Percentiles rank a stretch among this genome's conserved stretches.
These are phyloP conservation scores for Cyprinodon diabolis DNA, from an alignment of 2,797 vertebrate genomes.

Conservation along the genomic window DNA sequence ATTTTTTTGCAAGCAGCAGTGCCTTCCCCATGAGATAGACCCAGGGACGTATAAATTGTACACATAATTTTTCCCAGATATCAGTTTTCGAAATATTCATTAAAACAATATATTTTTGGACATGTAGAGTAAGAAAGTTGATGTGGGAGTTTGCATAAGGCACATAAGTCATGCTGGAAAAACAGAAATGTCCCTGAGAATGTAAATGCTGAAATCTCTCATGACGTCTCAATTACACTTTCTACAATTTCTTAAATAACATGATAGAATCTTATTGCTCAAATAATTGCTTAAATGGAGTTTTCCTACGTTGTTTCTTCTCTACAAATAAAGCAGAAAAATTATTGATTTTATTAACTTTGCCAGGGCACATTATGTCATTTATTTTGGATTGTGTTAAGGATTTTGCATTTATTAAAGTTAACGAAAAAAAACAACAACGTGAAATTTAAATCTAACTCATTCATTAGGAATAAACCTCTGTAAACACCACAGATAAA, in stretches of 20 bases:
- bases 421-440: not conserved
- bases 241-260: not conserved
- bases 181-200: not conserved
- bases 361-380: not conserved
- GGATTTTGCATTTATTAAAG: not conserved
- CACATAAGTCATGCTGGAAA: slow-evolving; percentile 2
- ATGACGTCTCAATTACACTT: not conserved
- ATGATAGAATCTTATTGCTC: not conserved
- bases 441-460: not conserved
- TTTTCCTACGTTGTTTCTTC: not conserved
- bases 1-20: slow-evolving; percentile 27
- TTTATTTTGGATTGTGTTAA: not conserved
- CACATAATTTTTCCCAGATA: slow-evolving; percentile 20
- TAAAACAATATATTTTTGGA: slow-evolving; percentile 16
- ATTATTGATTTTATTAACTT: not conserved
- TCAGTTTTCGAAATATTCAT: slow-evolving; percentile 22
- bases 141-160: slow-evolving; percentile 5
- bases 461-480: not conserved
- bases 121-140: not conserved
- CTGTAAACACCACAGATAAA: not conserved
- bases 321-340: not conserved
- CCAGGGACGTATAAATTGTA: not conserved
- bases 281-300: not conserved
- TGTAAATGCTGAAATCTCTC: not conserved
- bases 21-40: slow-evolving; percentile 24